Evolutionary conservation across 2,797 vertebrate species (phyloP), one percentile per base, ranked within the genome.

Genomic region (Platalea minor): DNA sequence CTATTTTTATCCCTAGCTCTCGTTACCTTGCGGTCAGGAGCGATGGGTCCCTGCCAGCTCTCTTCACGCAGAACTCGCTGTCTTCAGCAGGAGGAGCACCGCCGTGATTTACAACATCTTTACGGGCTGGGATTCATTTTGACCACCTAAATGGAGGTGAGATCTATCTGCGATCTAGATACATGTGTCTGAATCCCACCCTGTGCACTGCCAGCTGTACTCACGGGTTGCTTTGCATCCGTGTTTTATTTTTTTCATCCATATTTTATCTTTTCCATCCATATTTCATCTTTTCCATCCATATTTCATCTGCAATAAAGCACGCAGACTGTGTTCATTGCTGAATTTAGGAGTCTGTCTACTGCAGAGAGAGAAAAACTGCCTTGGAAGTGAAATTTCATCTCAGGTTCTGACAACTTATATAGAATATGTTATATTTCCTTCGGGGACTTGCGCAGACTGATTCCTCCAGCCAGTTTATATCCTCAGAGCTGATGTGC

Each of bases 1-100:
- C 77, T 97, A 96, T 97, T 97, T 97, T 97, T 96, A 96, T 91
- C 93, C 75, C 69, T 11, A 61, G 84, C 92, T 96, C 87, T 76
- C 35, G 43, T 95, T 96, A 95, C 93, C 84, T 84, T 53, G 39
- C 5, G 1, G 69, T 73, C 67, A 35, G 82, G 46, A 92, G 74
- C 4, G 5, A 70, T 7, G 50, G 35, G 60, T 69, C 63, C 28
- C 61, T 31, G 77, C 69, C 90, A 72, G 63, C 63, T 74, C 50
- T 35, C 9, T 18, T 25, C 67, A 11, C 51, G 1, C 50, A 41
- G 31, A 59, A 15, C 76, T 45, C 1, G 0, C 31, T 10, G 17
- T 7, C 60, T 26, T 50, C 2, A 13, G 57, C 57, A n/a, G 65
- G 69, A 91, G 43, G 33, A 70, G 33, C 68, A 13, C n/a, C 1